Evolutionary conservation across 2,113 vertebrate species (phyloP), one percentile per base, ranked within the genome.

Genomic region (Symphodus melops): DNA sequence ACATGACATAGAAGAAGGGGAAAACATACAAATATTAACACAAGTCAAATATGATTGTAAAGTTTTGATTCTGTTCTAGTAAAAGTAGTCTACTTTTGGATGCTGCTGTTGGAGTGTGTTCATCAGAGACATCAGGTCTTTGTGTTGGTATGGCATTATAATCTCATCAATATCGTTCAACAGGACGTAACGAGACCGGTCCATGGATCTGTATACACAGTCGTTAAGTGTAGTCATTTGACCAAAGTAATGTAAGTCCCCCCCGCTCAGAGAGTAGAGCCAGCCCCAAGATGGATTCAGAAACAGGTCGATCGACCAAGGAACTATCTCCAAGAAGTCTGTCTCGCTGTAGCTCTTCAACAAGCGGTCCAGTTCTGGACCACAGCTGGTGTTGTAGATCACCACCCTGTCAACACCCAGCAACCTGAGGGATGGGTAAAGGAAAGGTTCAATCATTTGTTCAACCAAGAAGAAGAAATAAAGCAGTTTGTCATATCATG

Each of bases 151-250:
- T 1, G 93, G 94, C 86, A 94, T 88, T 41, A 95, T 90, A 54
- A 95, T 94, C 88, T 95, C 94, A 81, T 95, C 94, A 3, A 93
- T 91, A 78, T 96, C 95, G 54, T 93, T 94, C 52, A 96, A 75
- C 64, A 95, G 75, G 56, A 94, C 72, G 9, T 92, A 94, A 72
- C 72, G 89, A 1, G 92, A 93, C 12, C 63, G 64, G 23, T 86
- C 86, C 92, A 94, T 94, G 56, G 88, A 77, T 67, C 93, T 90
- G 75, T 95, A 94, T 49, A 92, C 71, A 42, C 93, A 94, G 25
- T 93, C 92, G n/a, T 94, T 94, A 0, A 94, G 89, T 0, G 91
- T 93, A 28, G 85, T 64, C n/a, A 91, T 56, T 61, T 94, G 93
- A 8, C 91, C 92, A 23, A 0, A 94, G 66, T 94, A 94, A 16